These are phyloP conservation scores for Mustela nigripes DNA, from an alignment of 2,113 vertebrate genomes.

Conservation along the genomic window DNA sequence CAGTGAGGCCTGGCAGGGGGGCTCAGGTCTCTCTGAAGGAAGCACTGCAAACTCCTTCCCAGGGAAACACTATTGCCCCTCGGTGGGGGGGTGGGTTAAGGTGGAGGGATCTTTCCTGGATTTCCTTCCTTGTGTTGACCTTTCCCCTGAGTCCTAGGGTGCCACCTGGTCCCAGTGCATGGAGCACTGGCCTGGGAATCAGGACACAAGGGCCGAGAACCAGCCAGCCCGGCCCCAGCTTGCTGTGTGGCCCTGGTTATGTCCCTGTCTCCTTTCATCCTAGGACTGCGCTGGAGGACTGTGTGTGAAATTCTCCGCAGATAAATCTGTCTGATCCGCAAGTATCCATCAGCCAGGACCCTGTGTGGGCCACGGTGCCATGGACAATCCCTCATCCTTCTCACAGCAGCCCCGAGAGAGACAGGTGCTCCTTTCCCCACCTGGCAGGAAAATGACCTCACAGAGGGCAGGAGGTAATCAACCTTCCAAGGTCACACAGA, in stretches of 20 bases:
- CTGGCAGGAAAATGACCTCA: not conserved
- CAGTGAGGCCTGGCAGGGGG: rapidly evolving
- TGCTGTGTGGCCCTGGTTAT: not conserved
- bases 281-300: not conserved
- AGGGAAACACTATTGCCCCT: rapidly evolving
- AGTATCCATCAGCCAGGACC: not conserved
- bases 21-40: not conserved
- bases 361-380: rapidly evolving
- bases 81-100: not conserved
- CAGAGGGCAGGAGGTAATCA: not conserved
- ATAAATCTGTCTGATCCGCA: not conserved
- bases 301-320: not conserved
- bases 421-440: not conserved
- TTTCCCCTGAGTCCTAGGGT: too few species aligned
- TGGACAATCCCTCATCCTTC: not conserved
- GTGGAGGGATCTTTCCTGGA: not conserved
- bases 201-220: not conserved
- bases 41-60: not conserved
- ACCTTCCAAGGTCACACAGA: not conserved
- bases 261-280: not conserved
- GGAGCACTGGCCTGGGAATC: not conserved
- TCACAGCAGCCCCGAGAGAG: not conserved
- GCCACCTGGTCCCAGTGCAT: too few species aligned
- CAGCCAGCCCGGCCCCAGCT: rapidly evolving
- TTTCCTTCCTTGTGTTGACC: rapidly evolving